These are phyloP conservation scores for Anguilla anguilla DNA, from an alignment of 2,797 vertebrate species.

Conservation along the genomic window DNA sequence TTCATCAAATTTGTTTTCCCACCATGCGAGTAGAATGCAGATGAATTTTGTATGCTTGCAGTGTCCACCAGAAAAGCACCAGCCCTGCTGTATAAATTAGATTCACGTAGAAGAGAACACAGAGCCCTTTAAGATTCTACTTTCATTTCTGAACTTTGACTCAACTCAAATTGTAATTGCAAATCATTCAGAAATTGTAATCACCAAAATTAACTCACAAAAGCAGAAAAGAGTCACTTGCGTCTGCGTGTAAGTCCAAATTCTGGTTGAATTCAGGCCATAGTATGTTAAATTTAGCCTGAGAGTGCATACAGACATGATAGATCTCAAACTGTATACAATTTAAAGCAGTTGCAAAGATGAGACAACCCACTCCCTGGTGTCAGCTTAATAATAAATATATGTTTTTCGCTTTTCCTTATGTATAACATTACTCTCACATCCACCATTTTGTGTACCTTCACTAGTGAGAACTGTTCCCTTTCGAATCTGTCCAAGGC, in stretches of 20 bases:
- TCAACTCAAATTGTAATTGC: no score
- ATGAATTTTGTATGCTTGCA: not conserved
- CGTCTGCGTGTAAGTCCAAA: no score
- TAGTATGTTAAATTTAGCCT: not conserved
- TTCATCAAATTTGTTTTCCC: not conserved
- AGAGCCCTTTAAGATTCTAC: no score
- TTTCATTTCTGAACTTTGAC: no score
- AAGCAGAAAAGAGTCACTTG: no score
- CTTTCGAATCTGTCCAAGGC: not conserved
- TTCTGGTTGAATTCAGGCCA: no score
- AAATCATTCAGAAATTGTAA: no score
- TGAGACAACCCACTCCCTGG: not conserved
- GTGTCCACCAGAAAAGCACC: not conserved
- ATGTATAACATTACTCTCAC: not conserved
- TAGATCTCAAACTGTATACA: not conserved
- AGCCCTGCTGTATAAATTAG: no score
- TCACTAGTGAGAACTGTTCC: not conserved
- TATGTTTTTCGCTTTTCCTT: conserved; percentile 4
- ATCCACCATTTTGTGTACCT: not conserved
- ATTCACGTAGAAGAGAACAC: no score
- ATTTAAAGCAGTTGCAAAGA: not conserved
- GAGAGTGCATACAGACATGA: not conserved
- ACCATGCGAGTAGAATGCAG: not conserved
- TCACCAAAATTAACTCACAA: no score
- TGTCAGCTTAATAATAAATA: not conserved